Evolutionary conservation across 2,113 vertebrate species (phyloP).

Genomic region (Pelvicachromis taeniatus): DNA sequence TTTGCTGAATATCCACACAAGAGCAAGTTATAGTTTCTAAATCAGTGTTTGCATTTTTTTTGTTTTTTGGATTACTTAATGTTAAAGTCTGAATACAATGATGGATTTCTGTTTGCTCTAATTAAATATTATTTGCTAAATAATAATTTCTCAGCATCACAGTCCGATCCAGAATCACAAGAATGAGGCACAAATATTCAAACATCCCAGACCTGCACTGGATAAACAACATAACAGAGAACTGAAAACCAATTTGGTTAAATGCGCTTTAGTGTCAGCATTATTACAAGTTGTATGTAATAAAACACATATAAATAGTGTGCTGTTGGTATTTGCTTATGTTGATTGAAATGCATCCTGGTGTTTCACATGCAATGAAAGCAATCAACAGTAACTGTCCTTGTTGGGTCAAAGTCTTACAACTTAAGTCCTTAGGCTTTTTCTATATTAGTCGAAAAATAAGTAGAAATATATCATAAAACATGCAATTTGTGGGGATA

Average conservation of each 20-base stretch:
- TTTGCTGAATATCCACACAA: neutral
- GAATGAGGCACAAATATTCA: neutral
- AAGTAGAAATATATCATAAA: neutral
- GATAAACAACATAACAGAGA: neutral
- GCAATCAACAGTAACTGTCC: neutral
- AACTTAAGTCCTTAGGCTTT: neutral
- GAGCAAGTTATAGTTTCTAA: neutral
- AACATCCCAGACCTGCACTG: neutral
- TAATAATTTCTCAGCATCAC: neutral
- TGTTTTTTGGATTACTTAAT: neutral
- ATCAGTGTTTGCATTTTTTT: neutral
- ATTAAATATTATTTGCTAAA: neutral
- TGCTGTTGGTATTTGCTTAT: neutral
- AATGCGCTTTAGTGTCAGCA: neutral
- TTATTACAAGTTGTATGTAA: neutral
- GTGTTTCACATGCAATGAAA: neutral
- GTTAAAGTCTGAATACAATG: fast-evolving
- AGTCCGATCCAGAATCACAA: neutral
- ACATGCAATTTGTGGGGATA: too few relatives aligned
- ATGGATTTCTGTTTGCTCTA: neutral
- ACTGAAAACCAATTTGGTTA: neutral
- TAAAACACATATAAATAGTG: neutral
- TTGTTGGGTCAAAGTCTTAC: neutral
- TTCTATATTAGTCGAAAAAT: neutral
- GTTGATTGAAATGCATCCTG: neutral